phyloP scores from a whole-genome alignment of 1,140 invertebrate species.

The Drosophila busckii region DNA sequence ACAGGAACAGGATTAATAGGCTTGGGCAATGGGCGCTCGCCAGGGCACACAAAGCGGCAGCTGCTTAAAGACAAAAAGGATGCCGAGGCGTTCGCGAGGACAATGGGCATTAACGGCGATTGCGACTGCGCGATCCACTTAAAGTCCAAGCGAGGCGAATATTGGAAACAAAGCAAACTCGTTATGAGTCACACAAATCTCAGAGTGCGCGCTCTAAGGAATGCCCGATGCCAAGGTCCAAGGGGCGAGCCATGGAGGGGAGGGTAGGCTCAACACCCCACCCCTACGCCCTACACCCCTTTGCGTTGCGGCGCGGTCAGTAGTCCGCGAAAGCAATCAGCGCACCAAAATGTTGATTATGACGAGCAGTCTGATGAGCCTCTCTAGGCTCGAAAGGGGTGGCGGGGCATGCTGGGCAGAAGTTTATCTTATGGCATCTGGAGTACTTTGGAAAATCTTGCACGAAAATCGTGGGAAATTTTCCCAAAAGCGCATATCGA shows the following conservation, averaged over 20 bases:
- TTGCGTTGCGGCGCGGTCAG: slow-evolving; percentile 51
- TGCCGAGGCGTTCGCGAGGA: slow-evolving; percentile 46
- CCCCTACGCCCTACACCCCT: slow-evolving; percentile 39
- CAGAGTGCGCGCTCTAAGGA: slow-evolving; percentile 34
- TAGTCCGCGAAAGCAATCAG: slow-evolving; percentile 73
- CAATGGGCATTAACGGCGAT: slow-evolving; percentile 38
- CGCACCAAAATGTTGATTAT: slow-evolving; percentile 63
- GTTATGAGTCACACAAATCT: slow-evolving; percentile 77
- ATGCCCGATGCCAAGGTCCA: slow-evolving; percentile 24
- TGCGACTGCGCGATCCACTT: slow-evolving; percentile 57
- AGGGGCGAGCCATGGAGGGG: slow-evolving; percentile 21
- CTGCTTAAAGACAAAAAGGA: slow-evolving; percentile 60
- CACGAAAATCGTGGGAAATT: slow-evolving; percentile 73
- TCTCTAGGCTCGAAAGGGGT: slow-evolving; percentile 6
- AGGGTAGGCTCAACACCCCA: slow-evolving; percentile 9
- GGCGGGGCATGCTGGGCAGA: slow-evolving; percentile 27
- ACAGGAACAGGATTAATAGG: slow-evolving; percentile 60
- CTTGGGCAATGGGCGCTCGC: slow-evolving; percentile 43
- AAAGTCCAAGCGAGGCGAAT: slow-evolving; percentile 65
- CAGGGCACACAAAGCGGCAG: slow-evolving; percentile 63
- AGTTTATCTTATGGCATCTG: slow-evolving; percentile 53
- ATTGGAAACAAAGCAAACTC: slow-evolving; percentile 47
- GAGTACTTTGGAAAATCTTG: slow-evolving; percentile 52
- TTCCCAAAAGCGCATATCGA: slow-evolving; percentile 72
- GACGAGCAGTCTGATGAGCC: slow-evolving; percentile 41